phyloP scores from a whole-genome alignment of 1,140 invertebrate genomes.

The Drosophila sechellia region DNA sequence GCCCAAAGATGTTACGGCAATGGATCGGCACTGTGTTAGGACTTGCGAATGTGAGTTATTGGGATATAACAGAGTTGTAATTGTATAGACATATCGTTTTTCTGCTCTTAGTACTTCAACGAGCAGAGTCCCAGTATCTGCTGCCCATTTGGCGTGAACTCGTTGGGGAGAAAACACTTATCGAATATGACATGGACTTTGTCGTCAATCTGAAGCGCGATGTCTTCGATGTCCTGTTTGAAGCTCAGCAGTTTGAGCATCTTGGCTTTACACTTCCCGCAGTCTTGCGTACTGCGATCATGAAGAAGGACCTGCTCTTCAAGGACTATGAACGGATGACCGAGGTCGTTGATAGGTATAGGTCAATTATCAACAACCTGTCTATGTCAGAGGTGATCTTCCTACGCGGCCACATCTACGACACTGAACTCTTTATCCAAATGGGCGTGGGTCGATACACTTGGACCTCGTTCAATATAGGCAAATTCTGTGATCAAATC shows the following conservation, averaged over 20 bases:
- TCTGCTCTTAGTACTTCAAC: conserved; percentile 64
- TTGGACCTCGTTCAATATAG: conserved; percentile 93
- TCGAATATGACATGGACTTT: conserved; percentile 88
- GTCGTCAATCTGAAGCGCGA: conserved; percentile 87
- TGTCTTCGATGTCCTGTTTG: conserved; percentile 90
- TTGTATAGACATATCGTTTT: background rate
- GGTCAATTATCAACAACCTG: conserved; percentile 86
- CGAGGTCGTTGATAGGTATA: conserved; percentile 88
- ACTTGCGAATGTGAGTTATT: conserved; percentile 67
- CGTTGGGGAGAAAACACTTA: conserved; percentile 87
- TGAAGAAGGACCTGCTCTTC: conserved; percentile 86
- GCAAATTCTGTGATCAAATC: conserved; percentile 89
- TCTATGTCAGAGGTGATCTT: conserved; percentile 88
- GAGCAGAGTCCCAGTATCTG: conserved; percentile 76
- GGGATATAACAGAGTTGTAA: background rate
- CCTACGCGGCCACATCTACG: conserved; percentile 88
- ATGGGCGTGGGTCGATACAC: conserved; percentile 92
- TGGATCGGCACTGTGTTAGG: conserved; percentile 56
- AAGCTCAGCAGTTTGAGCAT: conserved; percentile 90
- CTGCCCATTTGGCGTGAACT: conserved; percentile 88
- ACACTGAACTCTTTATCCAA: conserved; percentile 91
- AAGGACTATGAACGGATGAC: conserved; percentile 87
- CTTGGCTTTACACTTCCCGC: conserved; percentile 88
- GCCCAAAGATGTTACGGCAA: conserved; percentile 48
- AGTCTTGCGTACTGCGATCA: conserved; percentile 78